A percentile compares a stretch with the other conserved stretches of the same genome.
Evolutionary conservation across 1,140 invertebrate genomes (phyloP).

Genomic region (Euura saliciscinereae): DNA sequence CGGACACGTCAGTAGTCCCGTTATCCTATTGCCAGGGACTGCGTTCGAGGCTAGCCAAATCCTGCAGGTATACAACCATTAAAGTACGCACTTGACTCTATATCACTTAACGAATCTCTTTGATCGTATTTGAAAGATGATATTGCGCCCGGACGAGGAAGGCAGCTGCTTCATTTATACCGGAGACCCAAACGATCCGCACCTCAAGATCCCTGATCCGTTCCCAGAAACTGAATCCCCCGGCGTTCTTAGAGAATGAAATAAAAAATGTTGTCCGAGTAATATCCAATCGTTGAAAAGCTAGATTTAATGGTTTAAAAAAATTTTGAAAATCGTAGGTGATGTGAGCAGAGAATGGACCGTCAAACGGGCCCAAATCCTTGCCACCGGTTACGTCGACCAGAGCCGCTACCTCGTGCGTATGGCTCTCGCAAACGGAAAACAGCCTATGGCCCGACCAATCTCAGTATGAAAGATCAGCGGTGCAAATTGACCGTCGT

Average conservation of each 20-base stretch:
- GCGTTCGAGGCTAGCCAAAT: constrained; percentile 89
- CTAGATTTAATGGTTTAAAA: too few relatives aligned
- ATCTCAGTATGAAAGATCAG: constrained; percentile 7
- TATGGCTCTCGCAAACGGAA: background rate
- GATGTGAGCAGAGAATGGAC: constrained; percentile 64
- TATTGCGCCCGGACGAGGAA: too few relatives aligned
- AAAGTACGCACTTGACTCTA: background rate
- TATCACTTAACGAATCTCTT: too few relatives aligned
- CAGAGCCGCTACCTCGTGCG: constrained; percentile 11
- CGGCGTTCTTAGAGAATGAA: too few relatives aligned
- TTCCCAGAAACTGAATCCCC: too few relatives aligned
- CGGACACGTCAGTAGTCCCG: constrained; percentile 84
- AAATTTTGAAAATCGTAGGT: constrained; percentile 47
- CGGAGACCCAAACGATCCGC: too few relatives aligned
- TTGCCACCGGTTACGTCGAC: constrained; percentile 28
- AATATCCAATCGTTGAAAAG: too few relatives aligned
- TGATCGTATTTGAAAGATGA: too few relatives aligned
- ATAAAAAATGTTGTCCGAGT: too few relatives aligned
- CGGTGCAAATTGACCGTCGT: constrained; percentile 29
- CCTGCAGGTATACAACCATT: constrained; percentile 66
- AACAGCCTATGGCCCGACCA: constrained; percentile 1
- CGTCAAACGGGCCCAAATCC: constrained; percentile 41
- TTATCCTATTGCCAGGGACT: constrained; percentile 84
- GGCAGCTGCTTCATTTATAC: too few relatives aligned
- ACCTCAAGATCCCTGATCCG: too few relatives aligned